Base-by-base conservation (phyloP, 2,113 vertebrate genomes). In the Chrysemys picta region DNA sequence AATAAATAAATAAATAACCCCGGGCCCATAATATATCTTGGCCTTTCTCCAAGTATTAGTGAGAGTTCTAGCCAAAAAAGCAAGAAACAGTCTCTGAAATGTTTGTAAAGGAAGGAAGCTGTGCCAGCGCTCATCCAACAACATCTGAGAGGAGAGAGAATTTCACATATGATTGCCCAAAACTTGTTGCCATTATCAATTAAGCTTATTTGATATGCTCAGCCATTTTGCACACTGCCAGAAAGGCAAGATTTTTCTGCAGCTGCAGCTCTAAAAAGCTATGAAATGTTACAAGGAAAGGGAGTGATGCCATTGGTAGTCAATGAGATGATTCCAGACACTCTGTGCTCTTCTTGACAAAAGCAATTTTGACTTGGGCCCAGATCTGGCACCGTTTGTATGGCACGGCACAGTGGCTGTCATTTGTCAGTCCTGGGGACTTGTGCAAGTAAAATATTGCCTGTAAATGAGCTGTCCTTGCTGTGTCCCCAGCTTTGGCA, bases 81-180 rank as follows among this genome's bases (percentile, higher is more conserved):
- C 86, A 96, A 98, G 98, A 98, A 98, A 98, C 80, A 94, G 96
- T 98, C 98, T 98, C 97, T 98, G 97, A 98, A 98, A 98, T 97
- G 97, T 98, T 98, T 97, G 98, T 96, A 97, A 98, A 92, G 87
- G 80, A 95, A 95, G 90, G 86, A 16, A 52, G 17, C 91, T 57
- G 78, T 96, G 98, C 98, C 98, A 98, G 93, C 93, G 94, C 95
- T 97, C 91, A n/a, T 97, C 96, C 94, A 91, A 92, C 45, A 97
- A 96, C 97, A 97, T 97, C 96, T 98, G 95, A 98, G 94, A 97
- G 83, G 94, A 93, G 69, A 92, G 94, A 97, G 88, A 96, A 93
- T 95, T 95, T 97, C 96, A 92, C 90, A 94, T 95, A 93, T 95
- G 95, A 98, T 97, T 98, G 97, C 92, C 95, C 97, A 97, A 76